Evolutionary conservation across 23 tunicate genomes (phyloP).

Genomic region (Clavelina lepadiformis): DNA sequence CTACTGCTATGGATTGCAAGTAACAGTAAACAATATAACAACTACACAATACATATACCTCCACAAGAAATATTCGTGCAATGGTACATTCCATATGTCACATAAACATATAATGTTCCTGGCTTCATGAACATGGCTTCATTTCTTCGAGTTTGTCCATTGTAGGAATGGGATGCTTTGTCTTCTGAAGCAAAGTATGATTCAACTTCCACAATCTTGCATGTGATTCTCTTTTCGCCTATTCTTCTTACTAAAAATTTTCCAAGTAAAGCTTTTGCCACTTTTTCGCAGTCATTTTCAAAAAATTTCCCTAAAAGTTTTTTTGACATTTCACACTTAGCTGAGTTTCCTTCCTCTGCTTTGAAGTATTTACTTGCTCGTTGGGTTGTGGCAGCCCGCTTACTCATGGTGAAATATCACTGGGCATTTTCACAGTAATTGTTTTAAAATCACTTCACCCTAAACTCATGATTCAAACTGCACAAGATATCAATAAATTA

Average conservation of each 20-base stretch:
- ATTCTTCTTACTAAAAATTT: conserved; percentile 19
- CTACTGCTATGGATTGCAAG: not conserved
- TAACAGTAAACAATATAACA: not conserved
- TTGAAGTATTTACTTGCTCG: too few relatives aligned
- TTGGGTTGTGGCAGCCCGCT: too few relatives aligned
- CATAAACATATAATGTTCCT: conserved; percentile 59
- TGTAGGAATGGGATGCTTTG: conserved; percentile 56
- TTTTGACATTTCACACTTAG: conserved; percentile 2
- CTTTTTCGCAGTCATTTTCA: conserved; percentile 7
- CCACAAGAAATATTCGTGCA: conserved; percentile 68
- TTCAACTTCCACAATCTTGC: conserved; percentile 56
- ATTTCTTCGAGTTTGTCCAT: conserved; percentile 42
- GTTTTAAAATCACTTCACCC: too few relatives aligned
- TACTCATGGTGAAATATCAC: too few relatives aligned
- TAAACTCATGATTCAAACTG: too few relatives aligned
- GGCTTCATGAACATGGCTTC: conserved; percentile 72
- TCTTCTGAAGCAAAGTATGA: conserved; percentile 43
- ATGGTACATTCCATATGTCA: conserved; percentile 63
- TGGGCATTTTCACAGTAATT: too few relatives aligned
- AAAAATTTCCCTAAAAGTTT: conserved; percentile 8
- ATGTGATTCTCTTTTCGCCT: not conserved
- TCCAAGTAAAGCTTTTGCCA: conserved; percentile 47
- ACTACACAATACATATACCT: conserved; percentile 14
- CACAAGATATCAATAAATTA: too few relatives aligned
- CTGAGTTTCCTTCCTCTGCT: too few relatives aligned